Conservation (phyloP, 2,113 vertebrate species). For the Salvelinus alpinus region DNA sequence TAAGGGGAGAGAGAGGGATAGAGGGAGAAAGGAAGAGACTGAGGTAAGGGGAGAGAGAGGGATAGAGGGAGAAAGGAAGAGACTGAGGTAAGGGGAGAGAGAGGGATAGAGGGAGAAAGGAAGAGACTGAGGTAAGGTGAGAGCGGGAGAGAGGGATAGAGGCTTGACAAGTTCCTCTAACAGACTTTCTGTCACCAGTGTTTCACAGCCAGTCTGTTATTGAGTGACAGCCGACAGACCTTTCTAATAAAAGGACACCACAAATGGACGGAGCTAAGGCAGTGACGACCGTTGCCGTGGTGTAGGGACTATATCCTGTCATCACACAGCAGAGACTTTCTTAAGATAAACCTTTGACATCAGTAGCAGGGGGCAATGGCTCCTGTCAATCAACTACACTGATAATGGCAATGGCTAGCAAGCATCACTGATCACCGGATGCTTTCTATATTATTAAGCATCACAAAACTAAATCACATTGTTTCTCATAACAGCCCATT, state of each 20-base stretch:
- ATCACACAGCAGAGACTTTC: slow-evolving; percentile 30
- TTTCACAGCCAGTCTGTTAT: neutral
- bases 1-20: too few species aligned
- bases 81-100: neutral
- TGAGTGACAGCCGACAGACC: slow-evolving; percentile 19
- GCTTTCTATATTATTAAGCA: too few species aligned
- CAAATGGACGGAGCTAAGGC: slow-evolving; percentile 13
- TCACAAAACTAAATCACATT: neutral
- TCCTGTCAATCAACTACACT: slow-evolving; percentile 7
- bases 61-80: neutral
- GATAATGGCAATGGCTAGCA: neutral
- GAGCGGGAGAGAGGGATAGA: neutral
- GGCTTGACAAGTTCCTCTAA: neutral
- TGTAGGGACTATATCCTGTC: slow-evolving; percentile 40
- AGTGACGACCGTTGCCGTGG: slow-evolving; percentile 62
- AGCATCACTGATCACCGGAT: neutral
- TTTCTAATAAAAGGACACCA: slow-evolving; percentile 14
- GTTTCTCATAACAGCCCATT: neutral
- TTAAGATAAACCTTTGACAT: slow-evolving; percentile 47
- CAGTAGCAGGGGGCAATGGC: neutral
- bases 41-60: neutral
- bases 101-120: neutral
- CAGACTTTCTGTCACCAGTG: neutral
- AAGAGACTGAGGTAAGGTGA: neutral
- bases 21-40: too few species aligned